Evolutionary conservation across 2,888 invertebrate genomes (phyloP), one percentile per base, ranked within the genome.

Genomic region (Frankliniella intonsa): DNA sequence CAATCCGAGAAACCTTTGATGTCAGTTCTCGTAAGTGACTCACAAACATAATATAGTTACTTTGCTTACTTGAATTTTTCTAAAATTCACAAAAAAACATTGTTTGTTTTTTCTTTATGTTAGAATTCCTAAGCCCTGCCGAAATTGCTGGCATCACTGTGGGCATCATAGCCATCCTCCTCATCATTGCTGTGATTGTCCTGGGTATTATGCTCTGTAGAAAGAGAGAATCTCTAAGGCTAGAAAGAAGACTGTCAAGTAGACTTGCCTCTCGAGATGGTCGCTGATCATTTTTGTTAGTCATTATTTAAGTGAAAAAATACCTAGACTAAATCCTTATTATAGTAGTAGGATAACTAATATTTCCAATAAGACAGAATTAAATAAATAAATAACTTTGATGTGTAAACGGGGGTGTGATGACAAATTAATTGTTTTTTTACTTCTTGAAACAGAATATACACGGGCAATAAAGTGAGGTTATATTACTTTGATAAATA

Each of bases 111-210:
- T 82, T 69, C 82, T 83, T 81, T 50, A 88, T 88, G n/a, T 82
- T 38, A 90, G 91, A 89, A 85, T 85, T 91, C 89, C 85, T 88
- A 87, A 84, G 88, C 86, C 50, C 88, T 85, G 84, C 90, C 86
- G 85, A 92, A 3, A 93, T 95, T 83, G 92, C 93, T 0, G 94
- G 94, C 0, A 92, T 95, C 83, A 91, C 91, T 0, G 86, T 95
- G 0, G 94, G 93, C 0, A 90, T 90, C 0, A 86, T 95, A 3
- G 86, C 94, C 3, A 85, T 92, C 0, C 88, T 95, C 81, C 87
- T 93, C 0, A 86, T 95, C 0, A 89, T 94, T 80, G 87, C 91
- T 8, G 85, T 92, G 0, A 86, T 93, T 5, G 88, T 91, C 76
- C 87, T 91, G 84, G 86, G 91, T 3, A 90, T 93, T 81, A 88